Percentiles rank a stretch among this genome's conserved stretches.
Conservation (phyloP, 2,113 vertebrate species). For the Gobio gobio region DNA sequence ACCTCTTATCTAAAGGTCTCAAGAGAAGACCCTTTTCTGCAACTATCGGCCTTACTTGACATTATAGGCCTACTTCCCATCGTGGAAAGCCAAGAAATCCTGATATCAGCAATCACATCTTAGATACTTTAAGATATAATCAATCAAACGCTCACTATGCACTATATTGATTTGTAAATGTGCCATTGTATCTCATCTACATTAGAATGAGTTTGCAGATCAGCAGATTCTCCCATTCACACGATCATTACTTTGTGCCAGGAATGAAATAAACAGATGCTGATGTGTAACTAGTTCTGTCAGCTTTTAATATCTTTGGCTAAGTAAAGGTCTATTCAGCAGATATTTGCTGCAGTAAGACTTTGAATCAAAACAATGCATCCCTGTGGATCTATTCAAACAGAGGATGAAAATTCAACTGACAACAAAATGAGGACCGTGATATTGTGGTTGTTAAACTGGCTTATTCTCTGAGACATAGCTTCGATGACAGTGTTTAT, state of each 20-base stretch:
- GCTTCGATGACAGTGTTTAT: background rate
- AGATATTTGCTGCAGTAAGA: background rate
- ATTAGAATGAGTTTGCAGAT: constrained; percentile 9
- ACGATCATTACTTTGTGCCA: background rate
- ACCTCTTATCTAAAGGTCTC: background rate
- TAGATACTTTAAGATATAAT: background rate
- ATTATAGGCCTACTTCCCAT: background rate
- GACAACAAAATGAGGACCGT: constrained; percentile 1
- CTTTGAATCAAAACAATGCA: background rate
- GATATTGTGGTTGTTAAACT: background rate
- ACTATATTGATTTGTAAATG: background rate
- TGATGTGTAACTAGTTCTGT: constrained; percentile 1
- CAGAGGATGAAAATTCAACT: constrained; percentile 7
- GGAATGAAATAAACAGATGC: background rate
- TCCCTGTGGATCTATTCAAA: background rate
- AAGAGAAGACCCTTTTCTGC: background rate
- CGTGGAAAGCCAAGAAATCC: background rate
- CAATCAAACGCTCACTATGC: background rate
- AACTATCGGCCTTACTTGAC: background rate
- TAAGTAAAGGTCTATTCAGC: background rate
- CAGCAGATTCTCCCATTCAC: background rate
- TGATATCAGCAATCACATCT: background rate
- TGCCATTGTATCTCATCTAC: background rate
- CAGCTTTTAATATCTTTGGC: constrained; percentile 2
- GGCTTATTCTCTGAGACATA: background rate